Evolutionary conservation across 2,797 vertebrate species (phyloP).

Genomic region (Syndactyla subalaris): DNA sequence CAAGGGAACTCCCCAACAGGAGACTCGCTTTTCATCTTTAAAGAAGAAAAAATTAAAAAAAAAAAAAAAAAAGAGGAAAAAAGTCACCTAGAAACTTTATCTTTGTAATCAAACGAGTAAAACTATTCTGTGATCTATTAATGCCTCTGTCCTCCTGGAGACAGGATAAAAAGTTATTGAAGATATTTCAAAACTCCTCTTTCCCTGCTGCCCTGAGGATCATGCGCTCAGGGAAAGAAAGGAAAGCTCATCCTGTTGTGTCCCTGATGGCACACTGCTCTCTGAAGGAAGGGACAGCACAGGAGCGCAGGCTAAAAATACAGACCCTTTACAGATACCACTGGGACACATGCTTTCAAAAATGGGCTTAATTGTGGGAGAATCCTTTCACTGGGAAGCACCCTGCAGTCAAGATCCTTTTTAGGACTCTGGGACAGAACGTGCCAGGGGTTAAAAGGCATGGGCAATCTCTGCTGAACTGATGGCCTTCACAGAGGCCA

Average conservation of each 20-base stretch:
- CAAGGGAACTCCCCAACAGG: background rate
- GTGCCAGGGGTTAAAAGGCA: background rate
- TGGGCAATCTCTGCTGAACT: background rate
- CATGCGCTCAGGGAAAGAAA: background rate
- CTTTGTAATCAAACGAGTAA: background rate
- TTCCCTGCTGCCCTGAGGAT: background rate
- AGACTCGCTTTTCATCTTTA: background rate
- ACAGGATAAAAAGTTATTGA: background rate
- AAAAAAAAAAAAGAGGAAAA: background rate
- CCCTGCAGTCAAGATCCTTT: background rate
- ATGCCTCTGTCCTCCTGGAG: background rate
- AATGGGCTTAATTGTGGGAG: background rate
- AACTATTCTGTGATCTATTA: background rate
- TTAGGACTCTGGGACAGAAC: background rate
- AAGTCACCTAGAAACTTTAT: background rate
- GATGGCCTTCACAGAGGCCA: background rate
- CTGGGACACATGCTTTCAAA: background rate
- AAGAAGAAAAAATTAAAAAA: background rate
- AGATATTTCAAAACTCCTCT: background rate
- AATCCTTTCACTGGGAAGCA: conserved; percentile 7
- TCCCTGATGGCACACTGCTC: background rate
- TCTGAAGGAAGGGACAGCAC: background rate
- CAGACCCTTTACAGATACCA: background rate
- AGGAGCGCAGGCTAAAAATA: conserved; percentile 40
- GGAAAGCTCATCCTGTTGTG: background rate